Conservation (phyloP, 2,113 vertebrate genomes). For the Sebastes schlegelii region DNA sequence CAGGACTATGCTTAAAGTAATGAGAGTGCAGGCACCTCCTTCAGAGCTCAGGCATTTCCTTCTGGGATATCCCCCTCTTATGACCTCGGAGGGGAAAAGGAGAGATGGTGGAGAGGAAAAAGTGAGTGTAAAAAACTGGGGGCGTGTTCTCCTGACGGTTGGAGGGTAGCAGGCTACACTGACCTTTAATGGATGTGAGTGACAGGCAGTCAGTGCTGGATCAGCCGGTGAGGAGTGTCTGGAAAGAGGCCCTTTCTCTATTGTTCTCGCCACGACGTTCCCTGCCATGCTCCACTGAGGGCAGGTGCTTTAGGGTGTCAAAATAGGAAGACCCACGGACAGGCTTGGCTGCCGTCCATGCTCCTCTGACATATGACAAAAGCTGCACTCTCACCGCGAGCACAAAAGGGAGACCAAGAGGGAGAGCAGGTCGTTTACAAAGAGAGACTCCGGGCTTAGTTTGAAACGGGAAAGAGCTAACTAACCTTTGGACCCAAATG, state of each 20-base stretch:
- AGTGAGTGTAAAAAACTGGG: constrained; percentile 68
- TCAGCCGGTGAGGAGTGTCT: constrained; percentile 64
- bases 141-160: constrained; percentile 64
- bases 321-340: constrained; percentile 82
- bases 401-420: constrained; percentile 66
- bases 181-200: constrained; percentile 77
- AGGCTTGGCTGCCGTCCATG: constrained; percentile 82
- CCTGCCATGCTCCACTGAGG: constrained; percentile 77
- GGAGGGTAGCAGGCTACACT: constrained; percentile 59
- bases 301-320: constrained; percentile 85
- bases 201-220: constrained; percentile 66
- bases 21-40: constrained; percentile 70
- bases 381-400: constrained; percentile 67
- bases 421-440: constrained; percentile 69
- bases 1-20: constrained; percentile 64
- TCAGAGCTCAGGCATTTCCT: constrained; percentile 81
- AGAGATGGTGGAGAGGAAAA: constrained; percentile 75
- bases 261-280: constrained; percentile 76
- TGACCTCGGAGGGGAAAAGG: constrained; percentile 71
- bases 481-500: constrained; percentile 73
- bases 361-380: constrained; percentile 84
- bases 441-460: constrained; percentile 51
- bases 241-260: constrained; percentile 77
- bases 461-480: constrained; percentile 72
- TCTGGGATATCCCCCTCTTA: constrained; percentile 75